A percentile compares a stretch with the other conserved stretches of the same genome.
Conservation (phyloP, 2,797 vertebrate genomes). For the Pelobates cultripes region DNA sequence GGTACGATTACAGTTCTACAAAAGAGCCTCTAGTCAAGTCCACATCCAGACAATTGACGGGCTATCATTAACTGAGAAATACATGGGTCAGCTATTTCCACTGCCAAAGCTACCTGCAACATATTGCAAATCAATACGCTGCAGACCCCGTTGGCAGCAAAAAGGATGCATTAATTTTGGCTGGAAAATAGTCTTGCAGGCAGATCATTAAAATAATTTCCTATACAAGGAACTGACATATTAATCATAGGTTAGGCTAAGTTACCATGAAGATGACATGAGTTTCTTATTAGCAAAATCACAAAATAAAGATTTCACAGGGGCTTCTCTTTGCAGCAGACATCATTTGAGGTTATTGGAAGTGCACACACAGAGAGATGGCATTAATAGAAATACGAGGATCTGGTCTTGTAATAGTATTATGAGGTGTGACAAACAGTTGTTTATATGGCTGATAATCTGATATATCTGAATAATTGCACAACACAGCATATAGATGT, state of each 20-base stretch:
- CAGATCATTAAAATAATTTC: not conserved
- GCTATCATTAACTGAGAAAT: not conserved
- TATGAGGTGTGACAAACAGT: too few relatives aligned
- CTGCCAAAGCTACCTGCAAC: conserved; percentile 1
- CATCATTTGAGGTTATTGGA: not conserved
- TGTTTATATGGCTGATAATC: too few relatives aligned
- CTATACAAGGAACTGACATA: not conserved
- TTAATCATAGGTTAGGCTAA: not conserved
- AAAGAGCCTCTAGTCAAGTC: not conserved
- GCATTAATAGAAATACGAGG: not conserved
- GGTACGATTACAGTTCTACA: not conserved
- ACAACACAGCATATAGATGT: too few relatives aligned
- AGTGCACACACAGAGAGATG: not conserved
- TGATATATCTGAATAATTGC: too few relatives aligned
- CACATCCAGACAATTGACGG: not conserved
- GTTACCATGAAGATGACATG: not conserved
- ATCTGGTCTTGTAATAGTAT: not conserved
- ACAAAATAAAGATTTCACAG: not conserved
- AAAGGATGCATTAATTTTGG: not conserved
- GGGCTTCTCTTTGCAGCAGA: not conserved
- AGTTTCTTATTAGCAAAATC: not conserved
- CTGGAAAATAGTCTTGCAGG: not conserved
- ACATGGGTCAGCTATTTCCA: not conserved
- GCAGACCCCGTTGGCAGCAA: not conserved
- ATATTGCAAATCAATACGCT: not conserved